phyloP scores from a whole-genome alignment of 2,888 invertebrate genomes.

The Andricus quercusramuli region DNA sequence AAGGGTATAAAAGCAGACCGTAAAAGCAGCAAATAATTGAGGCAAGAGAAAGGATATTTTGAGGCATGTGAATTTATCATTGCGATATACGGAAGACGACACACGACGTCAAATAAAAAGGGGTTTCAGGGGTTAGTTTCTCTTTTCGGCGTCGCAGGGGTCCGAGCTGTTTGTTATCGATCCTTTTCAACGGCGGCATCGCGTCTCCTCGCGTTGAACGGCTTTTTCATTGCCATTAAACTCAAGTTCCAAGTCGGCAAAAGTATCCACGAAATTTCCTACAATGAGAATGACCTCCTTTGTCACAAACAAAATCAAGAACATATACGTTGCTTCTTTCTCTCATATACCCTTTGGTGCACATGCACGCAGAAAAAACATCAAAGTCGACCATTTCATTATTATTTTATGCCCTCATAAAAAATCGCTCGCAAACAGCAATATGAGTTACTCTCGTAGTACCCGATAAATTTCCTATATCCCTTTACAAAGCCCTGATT shows the following conservation, averaged over 20 bases:
- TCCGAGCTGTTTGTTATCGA: constrained; percentile 57
- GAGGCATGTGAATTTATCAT: not conserved
- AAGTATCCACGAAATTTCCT: not conserved
- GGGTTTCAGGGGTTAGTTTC: constrained; percentile 50
- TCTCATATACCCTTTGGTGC: not conserved
- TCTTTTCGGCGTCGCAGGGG: constrained; percentile 50
- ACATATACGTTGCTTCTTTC: not conserved
- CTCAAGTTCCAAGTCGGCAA: not conserved
- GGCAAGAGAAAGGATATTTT: constrained; percentile 11
- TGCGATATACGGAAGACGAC: not conserved
- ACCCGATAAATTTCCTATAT: constrained; percentile 39
- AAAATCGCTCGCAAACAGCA: constrained; percentile 20
- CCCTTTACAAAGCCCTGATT: constrained; percentile 45
- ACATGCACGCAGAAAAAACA: not conserved
- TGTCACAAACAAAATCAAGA: not conserved
- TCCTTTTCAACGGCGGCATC: constrained; percentile 48
- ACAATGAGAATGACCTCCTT: not conserved
- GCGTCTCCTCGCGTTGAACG: constrained; percentile 45
- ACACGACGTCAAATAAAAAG: constrained; percentile 40
- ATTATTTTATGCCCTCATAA: constrained; percentile 22
- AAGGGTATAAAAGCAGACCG: not conserved
- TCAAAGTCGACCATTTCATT: constrained; percentile 27
- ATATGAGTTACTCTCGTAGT: constrained; percentile 13
- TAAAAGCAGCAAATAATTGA: constrained; percentile 21
- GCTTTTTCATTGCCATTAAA: constrained; percentile 14